phyloP scores from a whole-genome alignment of 2,113 vertebrate genomes.

The Ahaetulla prasina region DNA sequence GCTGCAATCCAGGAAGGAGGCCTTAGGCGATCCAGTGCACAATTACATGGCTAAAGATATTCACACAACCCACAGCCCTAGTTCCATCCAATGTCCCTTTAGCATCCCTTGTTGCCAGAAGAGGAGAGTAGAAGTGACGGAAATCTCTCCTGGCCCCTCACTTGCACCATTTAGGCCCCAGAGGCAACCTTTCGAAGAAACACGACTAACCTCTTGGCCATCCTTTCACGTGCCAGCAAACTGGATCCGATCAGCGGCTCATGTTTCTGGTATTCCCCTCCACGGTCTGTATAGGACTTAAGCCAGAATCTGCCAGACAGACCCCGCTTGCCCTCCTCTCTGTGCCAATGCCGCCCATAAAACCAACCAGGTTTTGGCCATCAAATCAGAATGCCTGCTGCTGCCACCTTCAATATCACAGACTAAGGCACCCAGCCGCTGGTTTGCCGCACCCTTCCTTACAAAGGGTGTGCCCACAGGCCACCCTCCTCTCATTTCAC shows the following conservation, averaged over 20 bases:
- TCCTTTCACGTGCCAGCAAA: not conserved
- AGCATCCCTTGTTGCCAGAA: not conserved
- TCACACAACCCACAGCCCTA: not conserved
- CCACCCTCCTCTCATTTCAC: not conserved
- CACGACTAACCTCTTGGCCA: not conserved
- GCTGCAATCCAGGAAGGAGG: slow-evolving; percentile 15
- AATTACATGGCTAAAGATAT: not conserved
- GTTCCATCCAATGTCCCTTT: not conserved
- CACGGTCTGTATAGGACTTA: not conserved
- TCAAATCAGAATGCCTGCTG: not conserved
- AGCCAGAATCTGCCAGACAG: not conserved
- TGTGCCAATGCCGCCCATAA: not conserved
- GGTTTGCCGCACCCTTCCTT: not conserved
- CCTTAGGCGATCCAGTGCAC: not conserved
- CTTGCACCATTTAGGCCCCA: not conserved
- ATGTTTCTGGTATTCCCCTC: not conserved
- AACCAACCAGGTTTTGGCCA: not conserved
- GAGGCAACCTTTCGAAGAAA: fast-evolving
- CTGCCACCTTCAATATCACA: not conserved
- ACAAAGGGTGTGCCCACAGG: not conserved
- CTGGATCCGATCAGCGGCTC: slow-evolving; percentile 9
- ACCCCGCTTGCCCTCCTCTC: not conserved
- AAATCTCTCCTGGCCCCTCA: too few relatives aligned
- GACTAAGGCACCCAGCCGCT: not conserved
- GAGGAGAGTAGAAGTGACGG: not conserved